phyloP scores from a whole-genome alignment of 2,888 invertebrate genomes.

The Zelleria hepariella region DNA sequence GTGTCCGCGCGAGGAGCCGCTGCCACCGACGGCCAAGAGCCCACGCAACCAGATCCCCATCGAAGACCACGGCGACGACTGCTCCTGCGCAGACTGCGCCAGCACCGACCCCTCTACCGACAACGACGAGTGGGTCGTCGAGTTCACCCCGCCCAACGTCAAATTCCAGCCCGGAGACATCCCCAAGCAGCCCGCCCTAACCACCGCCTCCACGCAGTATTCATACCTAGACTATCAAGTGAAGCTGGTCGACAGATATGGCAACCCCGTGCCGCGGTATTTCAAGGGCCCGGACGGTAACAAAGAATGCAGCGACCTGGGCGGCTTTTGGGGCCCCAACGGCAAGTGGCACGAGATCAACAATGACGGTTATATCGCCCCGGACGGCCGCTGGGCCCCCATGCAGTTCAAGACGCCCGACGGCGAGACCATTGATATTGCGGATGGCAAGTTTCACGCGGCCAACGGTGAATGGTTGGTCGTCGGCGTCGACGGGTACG shows the following conservation, averaged over 20 bases:
- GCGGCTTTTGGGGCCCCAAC: conserved; percentile 55
- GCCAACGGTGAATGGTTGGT: conserved; percentile 39
- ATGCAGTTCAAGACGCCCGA: conserved; percentile 43
- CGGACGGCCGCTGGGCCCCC: conserved; percentile 56
- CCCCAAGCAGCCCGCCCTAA: conserved; percentile 33
- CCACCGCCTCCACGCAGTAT: conserved; percentile 43
- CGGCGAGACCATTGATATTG: conserved; percentile 45
- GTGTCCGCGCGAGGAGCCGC: conserved; percentile 44
- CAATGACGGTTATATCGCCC: conserved; percentile 48
- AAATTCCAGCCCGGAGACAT: conserved; percentile 41
- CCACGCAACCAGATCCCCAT: not conserved
- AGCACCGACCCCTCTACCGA: conserved; percentile 39
- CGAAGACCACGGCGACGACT: conserved; percentile 36
- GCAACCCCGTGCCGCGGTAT: conserved; percentile 52
- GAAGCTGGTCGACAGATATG: conserved; percentile 44
- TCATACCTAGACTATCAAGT: conserved; percentile 54
- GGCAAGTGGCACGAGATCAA: conserved; percentile 58
- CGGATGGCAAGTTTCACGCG: conserved; percentile 47
- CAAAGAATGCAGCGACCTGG: conserved; percentile 56
- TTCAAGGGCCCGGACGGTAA: conserved; percentile 60
- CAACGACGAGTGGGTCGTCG: conserved; percentile 59
- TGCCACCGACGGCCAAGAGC: conserved; percentile 29
- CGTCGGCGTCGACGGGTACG: conserved; percentile 54
- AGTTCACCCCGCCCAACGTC: conserved; percentile 62
- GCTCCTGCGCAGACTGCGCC: conserved; percentile 41